Evolutionary conservation across 2,797 vertebrate species (phyloP).

Genomic region (Sebastes taczanowskii): DNA sequence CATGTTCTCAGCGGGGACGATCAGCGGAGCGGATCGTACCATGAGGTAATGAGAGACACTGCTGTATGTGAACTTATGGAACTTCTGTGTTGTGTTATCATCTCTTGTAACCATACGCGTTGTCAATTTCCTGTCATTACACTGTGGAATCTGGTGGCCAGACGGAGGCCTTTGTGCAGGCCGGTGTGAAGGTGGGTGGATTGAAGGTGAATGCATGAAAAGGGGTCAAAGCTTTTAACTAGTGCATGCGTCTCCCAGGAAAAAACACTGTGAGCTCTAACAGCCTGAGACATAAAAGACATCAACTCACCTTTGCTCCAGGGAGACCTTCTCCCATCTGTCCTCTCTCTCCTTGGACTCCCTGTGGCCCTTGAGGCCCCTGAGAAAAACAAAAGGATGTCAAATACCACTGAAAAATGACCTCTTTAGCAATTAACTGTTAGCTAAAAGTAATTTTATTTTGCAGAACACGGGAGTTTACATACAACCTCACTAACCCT

Average conservation of each 20-base stretch:
- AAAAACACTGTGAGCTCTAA: neutral
- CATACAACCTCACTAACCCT: no score
- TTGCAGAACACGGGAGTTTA: no score
- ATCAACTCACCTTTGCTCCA: constrained; percentile 86
- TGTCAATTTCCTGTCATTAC: constrained; percentile 38
- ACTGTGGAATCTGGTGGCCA: constrained; percentile 40
- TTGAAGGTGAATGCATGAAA: constrained; percentile 30
- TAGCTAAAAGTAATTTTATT: neutral
- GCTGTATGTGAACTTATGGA: constrained; percentile 10
- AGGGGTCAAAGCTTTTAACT: constrained; percentile 36
- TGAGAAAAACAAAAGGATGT: constrained; percentile 54
- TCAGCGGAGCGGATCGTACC: neutral
- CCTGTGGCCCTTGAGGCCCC: constrained; percentile 90
- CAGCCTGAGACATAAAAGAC: constrained; percentile 15
- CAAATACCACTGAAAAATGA: neutral
- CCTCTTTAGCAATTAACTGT: neutral
- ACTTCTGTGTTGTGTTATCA: constrained; percentile 32
- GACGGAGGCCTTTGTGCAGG: neutral
- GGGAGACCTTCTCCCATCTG: constrained; percentile 87
- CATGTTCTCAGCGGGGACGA: neutral
- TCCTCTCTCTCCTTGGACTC: constrained; percentile 88
- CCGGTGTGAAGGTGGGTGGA: neutral
- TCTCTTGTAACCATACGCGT: neutral
- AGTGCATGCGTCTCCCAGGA: neutral
- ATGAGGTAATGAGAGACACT: constrained; percentile 31